These are phyloP conservation scores for Erebia palarica DNA, from an alignment of 2,888 invertebrate species.

Conservation along the genomic window DNA sequence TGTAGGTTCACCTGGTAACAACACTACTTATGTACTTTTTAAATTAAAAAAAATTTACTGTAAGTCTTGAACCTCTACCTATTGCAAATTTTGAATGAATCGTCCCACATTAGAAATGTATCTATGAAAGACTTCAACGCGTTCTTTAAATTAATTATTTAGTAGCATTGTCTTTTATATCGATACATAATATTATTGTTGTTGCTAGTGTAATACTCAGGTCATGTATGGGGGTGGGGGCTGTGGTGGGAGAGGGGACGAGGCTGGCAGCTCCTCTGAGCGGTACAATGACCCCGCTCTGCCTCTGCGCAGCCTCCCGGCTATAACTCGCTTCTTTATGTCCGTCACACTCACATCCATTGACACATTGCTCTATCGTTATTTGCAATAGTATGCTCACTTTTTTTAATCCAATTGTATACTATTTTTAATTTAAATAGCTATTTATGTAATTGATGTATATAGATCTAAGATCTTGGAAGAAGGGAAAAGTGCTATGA, in stretches of 20 bases:
- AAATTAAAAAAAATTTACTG: not conserved
- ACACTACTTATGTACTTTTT: too few species aligned
- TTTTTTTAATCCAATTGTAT: too few species aligned
- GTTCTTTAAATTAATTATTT: constrained; percentile 3
- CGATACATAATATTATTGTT: constrained; percentile 26
- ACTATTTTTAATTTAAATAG: too few species aligned
- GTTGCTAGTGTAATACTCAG: constrained; percentile 34
- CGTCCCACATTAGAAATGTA: not conserved
- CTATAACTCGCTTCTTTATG: constrained; percentile 58
- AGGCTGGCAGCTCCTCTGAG: constrained; percentile 61
- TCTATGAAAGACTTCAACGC: constrained; percentile 26
- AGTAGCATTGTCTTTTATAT: constrained; percentile 5
- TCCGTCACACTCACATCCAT: constrained; percentile 58
- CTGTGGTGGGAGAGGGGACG: constrained; percentile 51
- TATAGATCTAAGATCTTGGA: too few species aligned
- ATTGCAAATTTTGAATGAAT: constrained; percentile 15
- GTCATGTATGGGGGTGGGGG: constrained; percentile 34
- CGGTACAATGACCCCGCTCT: constrained; percentile 71
- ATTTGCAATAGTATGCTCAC: not conserved
- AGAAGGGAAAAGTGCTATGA: too few species aligned
- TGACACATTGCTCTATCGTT: constrained; percentile 41
- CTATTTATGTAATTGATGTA: too few species aligned
- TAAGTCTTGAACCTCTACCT: not conserved
- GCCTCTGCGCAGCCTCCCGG: constrained; percentile 63
- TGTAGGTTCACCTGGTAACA: too few species aligned